Evolutionary conservation across 2,113 vertebrate genomes (phyloP), one percentile per base, ranked within the genome.

Genomic region (Percopsis transmontana): DNA sequence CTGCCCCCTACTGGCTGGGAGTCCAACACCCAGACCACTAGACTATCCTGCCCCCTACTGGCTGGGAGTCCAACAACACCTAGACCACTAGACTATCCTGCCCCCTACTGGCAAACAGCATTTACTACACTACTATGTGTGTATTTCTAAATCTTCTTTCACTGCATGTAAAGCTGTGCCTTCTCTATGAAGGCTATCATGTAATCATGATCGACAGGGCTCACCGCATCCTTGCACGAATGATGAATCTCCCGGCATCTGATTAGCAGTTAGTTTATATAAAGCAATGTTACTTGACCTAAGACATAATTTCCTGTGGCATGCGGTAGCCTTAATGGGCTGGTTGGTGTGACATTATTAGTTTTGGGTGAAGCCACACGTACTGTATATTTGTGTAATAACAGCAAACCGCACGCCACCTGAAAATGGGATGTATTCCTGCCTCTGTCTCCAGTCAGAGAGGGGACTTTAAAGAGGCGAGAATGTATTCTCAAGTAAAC

Each of bases 311-410:
- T 74, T 78, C 66, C 42, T 68, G 27, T 42, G 21, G 47, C 52
- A 51, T 64, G 62, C 24, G 70, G 76, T 71, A 33, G 68, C 13
- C 24, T 54, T 20, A 62, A 68, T 62, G 39, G 21, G 58, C 33
- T 48, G 66, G n/a, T 39, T 61, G 51, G 55, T 62, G 57, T 51
- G 61, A 60, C 42, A 50, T n/a, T 62, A 70, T 80, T 67, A 70
- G 65, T 38, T 12, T 50, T 72, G 68, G 69, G 45, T 24, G 39
- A 42, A 63, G 48, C 54, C 61, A 10, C 21, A 0, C 61, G 57
- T 60, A 38, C 64, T 55, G 44, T 69, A 65, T 41, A 59, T 71
- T 12, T 1, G 0, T 66, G 47, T 0, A 76, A 67, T 44, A 72
- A 61, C 69, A 74, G 60, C 39, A 7, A 47, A 58, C 67, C 56